Base-by-base conservation (phyloP, 2,113 vertebrate species). In the Sorex fumeus region DNA sequence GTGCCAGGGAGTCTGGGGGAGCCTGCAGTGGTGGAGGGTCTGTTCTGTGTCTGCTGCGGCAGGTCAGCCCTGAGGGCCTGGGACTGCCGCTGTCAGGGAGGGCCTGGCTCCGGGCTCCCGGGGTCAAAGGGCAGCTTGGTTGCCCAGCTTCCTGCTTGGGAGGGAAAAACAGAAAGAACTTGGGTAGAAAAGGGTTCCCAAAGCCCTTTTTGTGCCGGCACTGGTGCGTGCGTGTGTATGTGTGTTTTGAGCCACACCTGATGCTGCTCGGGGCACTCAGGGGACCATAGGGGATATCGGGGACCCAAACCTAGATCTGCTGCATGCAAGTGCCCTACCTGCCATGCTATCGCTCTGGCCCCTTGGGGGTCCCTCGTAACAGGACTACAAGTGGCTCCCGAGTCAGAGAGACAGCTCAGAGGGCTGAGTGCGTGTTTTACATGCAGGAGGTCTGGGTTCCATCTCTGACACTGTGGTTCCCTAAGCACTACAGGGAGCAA, bases 1-100 rank as follows among this genome's bases (percentile, higher is more conserved):
- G 97, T 95, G 97, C 97, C 96, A 67, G 85, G 28, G 89, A 94
- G 97, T 97, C 97, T 96, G 83, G 87, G 90, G 92, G 60, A 28
- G 62, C 79, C 85, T 0, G 28, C 4, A 0, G 1, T 0, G 3
- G 60, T 16, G 0, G 69, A 32, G 2, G 50, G 78, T 88, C 96
- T 96, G 96, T 69, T 95, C 92, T 94, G 92, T 93, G 96, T 96
- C 96, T 95, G 93, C 53, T 75, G 75, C 77, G 93, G 90, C 95
- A 87, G 93, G 83, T 69, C 77, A 0, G 45, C 84, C 80, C 0
- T 0, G 64, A 64, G 50, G 64, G 40, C 47, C 28, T 0, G 11
- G 43, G n/a, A 50, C 45, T 40, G 34, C 74, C 70, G 69, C 43
- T 80, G 85, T 91, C 91, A 91, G 87, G 3, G 19, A 91, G 76